Percentiles rank a stretch among this genome's conserved stretches.
Evolutionary conservation across 2,888 invertebrate species (phyloP).

Genomic region (Aporophyla lueneburgensis): DNA sequence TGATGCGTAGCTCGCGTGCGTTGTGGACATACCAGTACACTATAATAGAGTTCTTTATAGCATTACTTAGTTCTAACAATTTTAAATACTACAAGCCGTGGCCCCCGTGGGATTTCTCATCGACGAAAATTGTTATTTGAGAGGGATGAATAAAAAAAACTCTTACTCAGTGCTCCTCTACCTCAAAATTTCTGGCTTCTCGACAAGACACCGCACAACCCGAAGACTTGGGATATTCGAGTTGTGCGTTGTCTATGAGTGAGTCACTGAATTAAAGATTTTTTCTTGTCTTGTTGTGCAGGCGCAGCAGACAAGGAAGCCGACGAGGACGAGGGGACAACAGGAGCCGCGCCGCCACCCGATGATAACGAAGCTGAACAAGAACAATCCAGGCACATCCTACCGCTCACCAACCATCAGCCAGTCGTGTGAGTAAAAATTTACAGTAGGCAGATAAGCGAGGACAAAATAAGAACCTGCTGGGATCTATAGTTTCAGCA

Average conservation of each 20-base stretch:
- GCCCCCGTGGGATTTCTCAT: neutral
- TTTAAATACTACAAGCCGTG: neutral
- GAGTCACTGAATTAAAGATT: neutral
- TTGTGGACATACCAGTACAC: too few relatives aligned
- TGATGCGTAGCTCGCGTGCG: too few relatives aligned
- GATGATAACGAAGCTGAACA: slow-evolving; percentile 82
- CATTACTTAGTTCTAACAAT: neutral
- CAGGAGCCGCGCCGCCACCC: slow-evolving; percentile 76
- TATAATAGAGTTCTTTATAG: neutral
- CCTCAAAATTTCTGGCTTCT: neutral
- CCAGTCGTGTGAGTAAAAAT: slow-evolving; percentile 78
- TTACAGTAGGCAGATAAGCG: neutral
- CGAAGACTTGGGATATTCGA: too few relatives aligned
- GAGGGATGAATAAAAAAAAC: neutral
- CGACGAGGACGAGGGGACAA: slow-evolving; percentile 87
- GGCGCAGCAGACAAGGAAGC: slow-evolving; percentile 87
- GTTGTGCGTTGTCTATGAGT: too few relatives aligned
- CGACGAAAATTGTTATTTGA: too few relatives aligned
- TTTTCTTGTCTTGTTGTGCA: slow-evolving; percentile 57
- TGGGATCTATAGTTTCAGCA: too few relatives aligned
- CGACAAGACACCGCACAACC: too few relatives aligned
- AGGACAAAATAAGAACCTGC: neutral
- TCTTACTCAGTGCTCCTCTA: neutral
- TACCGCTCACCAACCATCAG: slow-evolving; percentile 84
- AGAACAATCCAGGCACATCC: slow-evolving; percentile 83